Evolutionary conservation across 2,888 invertebrate genomes (phyloP).

Genomic region (Hydriomena furcata): DNA sequence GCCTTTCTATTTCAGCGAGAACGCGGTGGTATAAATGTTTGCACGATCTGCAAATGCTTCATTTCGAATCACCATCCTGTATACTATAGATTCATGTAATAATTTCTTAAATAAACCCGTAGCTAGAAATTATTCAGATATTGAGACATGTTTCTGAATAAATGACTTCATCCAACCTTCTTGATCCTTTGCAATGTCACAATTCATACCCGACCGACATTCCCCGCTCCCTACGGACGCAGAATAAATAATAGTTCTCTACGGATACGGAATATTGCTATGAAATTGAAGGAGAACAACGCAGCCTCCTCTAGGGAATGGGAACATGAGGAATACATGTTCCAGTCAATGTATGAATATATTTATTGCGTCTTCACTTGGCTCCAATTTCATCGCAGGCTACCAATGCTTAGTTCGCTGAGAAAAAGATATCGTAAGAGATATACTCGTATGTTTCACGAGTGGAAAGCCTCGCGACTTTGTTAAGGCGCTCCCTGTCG

Average conservation of each 20-base stretch:
- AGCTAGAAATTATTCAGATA: constrained; percentile 9
- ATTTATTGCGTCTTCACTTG: constrained; percentile 23
- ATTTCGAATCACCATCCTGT: too few species aligned
- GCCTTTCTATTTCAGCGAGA: too few species aligned
- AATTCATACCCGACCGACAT: constrained; percentile 33
- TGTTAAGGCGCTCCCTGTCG: too few species aligned
- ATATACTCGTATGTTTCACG: too few species aligned
- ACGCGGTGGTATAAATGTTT: too few species aligned
- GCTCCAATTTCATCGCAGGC: neutral
- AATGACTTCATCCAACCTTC: constrained; percentile 11
- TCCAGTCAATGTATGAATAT: constrained; percentile 39
- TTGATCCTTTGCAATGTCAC: constrained; percentile 28
- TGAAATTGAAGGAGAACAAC: constrained; percentile 58
- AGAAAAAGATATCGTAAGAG: too few species aligned
- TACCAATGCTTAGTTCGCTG: too few species aligned
- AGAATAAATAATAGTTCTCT: constrained; percentile 23
- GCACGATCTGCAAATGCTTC: too few species aligned
- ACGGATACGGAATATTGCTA: constrained; percentile 56
- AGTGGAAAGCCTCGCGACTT: too few species aligned
- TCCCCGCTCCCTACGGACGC: constrained; percentile 19
- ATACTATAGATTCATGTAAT: neutral
- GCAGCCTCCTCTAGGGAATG: constrained; percentile 41
- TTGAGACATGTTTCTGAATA: constrained; percentile 14
- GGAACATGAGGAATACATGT: constrained; percentile 38
- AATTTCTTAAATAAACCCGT: constrained; percentile 1